Conservation (phyloP, 2,888 invertebrate species). For the Eulithis testata region DNA sequence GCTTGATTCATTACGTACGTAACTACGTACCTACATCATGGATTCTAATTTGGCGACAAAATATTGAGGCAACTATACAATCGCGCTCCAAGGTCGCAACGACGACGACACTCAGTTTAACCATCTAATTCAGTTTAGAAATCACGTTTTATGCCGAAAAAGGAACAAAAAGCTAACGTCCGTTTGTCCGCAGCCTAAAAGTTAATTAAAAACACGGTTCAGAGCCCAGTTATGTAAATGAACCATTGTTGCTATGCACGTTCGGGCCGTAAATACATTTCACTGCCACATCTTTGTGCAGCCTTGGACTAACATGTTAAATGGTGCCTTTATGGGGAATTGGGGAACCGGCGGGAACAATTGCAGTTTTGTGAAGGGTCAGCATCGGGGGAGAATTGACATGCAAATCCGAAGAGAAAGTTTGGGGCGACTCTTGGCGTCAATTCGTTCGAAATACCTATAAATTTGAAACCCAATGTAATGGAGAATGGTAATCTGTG, state of each 20-base stretch:
- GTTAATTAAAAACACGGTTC: constrained; percentile 64
- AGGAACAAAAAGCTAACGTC: constrained; percentile 45
- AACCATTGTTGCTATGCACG: constrained; percentile 71
- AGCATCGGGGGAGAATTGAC: constrained; percentile 17
- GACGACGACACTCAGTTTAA: constrained; percentile 38
- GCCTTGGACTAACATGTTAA: constrained; percentile 53
- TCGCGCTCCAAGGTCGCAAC: constrained; percentile 36
- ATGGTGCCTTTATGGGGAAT: constrained; percentile 43
- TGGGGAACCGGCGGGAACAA: constrained; percentile 41
- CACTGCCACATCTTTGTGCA: constrained; percentile 53
- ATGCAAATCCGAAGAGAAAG: constrained; percentile 34
- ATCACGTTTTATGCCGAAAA: constrained; percentile 40
- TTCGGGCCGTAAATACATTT: constrained; percentile 54
- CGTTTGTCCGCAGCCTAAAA: constrained; percentile 55
- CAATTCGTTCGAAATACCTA: constrained; percentile 8
- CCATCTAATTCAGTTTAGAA: constrained; percentile 44
- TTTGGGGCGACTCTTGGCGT: constrained; percentile 17
- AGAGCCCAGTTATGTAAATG: constrained; percentile 68
- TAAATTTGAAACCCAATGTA: constrained; percentile 5
- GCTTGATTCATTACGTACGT: neutral
- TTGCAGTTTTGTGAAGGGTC: constrained; percentile 42
- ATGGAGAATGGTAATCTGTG: neutral
- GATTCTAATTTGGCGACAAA: constrained; percentile 15
- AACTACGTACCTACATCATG: neutral
- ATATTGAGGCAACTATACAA: constrained; percentile 34